Conservation (phyloP, 2,113 vertebrate genomes). For the Craseonycteris thonglongyai region DNA sequence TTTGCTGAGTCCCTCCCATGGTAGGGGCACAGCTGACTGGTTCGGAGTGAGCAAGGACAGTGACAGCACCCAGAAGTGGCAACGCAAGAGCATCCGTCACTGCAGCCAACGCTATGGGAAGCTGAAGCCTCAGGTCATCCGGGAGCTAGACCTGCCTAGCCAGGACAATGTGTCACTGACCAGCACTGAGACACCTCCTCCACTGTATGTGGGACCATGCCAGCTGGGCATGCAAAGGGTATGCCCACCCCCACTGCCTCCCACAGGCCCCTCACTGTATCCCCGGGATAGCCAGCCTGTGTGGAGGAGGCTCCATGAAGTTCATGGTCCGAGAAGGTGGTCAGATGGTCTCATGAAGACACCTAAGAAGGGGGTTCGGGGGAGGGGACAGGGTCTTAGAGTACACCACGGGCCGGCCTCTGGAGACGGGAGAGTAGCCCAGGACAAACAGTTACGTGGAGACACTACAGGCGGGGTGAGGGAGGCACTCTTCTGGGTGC, state of each 20-base stretch:
- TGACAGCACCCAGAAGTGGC: slow-evolving; percentile 96
- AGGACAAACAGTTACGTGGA: neutral
- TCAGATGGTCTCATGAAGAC: too few species aligned
- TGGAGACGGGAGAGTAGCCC: neutral
- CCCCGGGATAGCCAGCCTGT: neutral
- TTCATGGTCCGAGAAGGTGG: neutral
- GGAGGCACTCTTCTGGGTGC: neutral
- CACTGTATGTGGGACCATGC: slow-evolving; percentile 90
- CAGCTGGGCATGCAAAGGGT: slow-evolving; percentile 98
- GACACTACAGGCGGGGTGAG: neutral
- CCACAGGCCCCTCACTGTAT: neutral
- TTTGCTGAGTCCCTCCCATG: neutral
- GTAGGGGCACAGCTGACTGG: slow-evolving; percentile 97
- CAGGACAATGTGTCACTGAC: slow-evolving; percentile 97
- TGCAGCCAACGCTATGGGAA: slow-evolving; percentile 97
- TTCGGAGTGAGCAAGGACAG: slow-evolving; percentile 97
- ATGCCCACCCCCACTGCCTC: neutral
- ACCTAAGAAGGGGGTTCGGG: neutral
- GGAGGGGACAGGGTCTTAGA: neutral
- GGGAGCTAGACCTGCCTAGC: slow-evolving; percentile 96
- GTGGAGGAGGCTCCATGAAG: neutral
- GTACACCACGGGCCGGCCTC: too few species aligned
- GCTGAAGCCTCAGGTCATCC: slow-evolving; percentile 95
- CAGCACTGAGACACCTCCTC: slow-evolving; percentile 96
- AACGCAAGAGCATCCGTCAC: slow-evolving; percentile 96